phyloP scores from a whole-genome alignment of 2,888 invertebrate genomes.

The Pyrrhosoma nymphula region DNA sequence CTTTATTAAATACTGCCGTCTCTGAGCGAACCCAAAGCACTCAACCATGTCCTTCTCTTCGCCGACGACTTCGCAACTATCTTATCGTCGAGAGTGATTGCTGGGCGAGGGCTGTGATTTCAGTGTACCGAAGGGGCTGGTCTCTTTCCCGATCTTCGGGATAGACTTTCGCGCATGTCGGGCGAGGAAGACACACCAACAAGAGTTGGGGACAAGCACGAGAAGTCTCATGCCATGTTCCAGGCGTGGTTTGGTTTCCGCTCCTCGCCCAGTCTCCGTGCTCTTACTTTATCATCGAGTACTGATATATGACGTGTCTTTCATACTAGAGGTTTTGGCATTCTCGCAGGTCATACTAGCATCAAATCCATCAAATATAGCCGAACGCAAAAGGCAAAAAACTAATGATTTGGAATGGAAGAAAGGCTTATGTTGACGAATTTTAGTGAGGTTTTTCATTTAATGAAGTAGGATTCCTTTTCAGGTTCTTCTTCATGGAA shows the following conservation, averaged over 20 bases:
- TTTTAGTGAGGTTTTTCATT: too few species aligned
- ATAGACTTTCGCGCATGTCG: not conserved
- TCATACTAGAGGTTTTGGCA: not conserved
- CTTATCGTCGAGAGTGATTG: not conserved
- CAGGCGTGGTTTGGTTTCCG: not conserved
- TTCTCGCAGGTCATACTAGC: not conserved
- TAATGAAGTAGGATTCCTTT: too few species aligned
- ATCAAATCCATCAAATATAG: not conserved
- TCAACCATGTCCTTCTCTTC: not conserved
- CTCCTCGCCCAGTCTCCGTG: not conserved
- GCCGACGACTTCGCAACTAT: not conserved
- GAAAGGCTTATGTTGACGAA: too few species aligned
- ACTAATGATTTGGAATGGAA: too few species aligned
- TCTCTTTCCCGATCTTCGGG: not conserved
- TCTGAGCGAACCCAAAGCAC: not conserved
- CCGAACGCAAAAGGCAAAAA: not conserved
- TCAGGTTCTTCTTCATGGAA: too few species aligned
- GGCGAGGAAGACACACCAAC: not conserved
- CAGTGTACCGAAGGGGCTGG: constrained; percentile 14
- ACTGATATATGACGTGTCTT: not conserved
- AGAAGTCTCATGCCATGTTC: not conserved
- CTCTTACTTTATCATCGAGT: not conserved
- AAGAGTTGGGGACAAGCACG: not conserved
- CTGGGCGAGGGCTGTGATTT: constrained; percentile 7
- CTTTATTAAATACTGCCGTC: not conserved